Conservation (phyloP, 2,113 vertebrate species). For the Ictidomys tridecemlineatus region DNA sequence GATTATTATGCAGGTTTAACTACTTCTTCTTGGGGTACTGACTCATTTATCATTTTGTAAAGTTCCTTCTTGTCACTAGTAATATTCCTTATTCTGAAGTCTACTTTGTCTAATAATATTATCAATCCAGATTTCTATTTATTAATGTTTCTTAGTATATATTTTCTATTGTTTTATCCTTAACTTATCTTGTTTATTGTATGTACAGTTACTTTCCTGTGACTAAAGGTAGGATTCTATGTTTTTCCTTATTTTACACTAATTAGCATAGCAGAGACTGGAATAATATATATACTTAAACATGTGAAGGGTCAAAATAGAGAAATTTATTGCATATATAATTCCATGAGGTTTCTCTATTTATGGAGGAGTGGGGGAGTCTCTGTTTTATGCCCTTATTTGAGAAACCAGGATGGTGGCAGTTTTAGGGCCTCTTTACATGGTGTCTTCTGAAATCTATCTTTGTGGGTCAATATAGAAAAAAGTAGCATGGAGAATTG, state of each 20-base stretch:
- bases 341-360: neutral
- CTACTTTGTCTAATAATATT: neutral
- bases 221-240: neutral
- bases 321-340: neutral
- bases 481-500: neutral
- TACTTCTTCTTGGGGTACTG: neutral
- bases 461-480: neutral
- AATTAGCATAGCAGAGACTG: neutral
- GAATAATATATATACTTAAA: neutral
- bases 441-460: neutral
- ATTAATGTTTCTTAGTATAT: neutral
- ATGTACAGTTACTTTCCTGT: neutral
- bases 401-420: neutral
- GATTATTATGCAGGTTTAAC: neutral
- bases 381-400: neutral
- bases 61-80: neutral
- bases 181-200: neutral
- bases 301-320: neutral
- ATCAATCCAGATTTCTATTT: neutral
- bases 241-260: neutral
- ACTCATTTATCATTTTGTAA: neutral
- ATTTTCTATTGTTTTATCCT: neutral
- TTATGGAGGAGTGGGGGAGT: neutral
- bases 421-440: neutral
- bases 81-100: neutral